phyloP scores from a whole-genome alignment of 1,140 invertebrate species.

The Leptinotarsa lineolata region DNA sequence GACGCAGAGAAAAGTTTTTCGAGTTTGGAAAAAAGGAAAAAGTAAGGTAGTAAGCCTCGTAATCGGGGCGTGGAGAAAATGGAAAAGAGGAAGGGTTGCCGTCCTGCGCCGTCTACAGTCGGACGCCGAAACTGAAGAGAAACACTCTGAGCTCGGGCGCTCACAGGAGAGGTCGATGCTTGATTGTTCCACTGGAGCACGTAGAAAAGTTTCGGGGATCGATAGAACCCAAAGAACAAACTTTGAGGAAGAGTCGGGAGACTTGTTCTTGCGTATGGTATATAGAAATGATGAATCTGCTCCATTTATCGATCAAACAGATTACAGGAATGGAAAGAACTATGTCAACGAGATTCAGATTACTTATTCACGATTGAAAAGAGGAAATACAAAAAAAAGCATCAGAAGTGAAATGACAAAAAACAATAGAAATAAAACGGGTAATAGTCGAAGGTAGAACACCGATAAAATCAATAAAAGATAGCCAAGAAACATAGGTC shows the following conservation, averaged over 20 bases:
- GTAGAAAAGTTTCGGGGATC: not conserved
- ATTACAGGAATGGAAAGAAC: not conserved
- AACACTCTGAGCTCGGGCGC: not conserved
- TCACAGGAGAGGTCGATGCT: not conserved
- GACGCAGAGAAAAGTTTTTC: constrained; percentile 10
- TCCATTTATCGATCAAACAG: not conserved
- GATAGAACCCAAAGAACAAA: not conserved
- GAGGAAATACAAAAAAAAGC: too few relatives aligned
- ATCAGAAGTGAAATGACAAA: too few relatives aligned
- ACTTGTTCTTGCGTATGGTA: not conserved
- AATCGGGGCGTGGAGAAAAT: constrained; percentile 46
- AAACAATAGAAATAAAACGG: too few relatives aligned
- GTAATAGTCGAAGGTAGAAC: too few relatives aligned
- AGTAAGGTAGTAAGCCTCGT: constrained; percentile 50
- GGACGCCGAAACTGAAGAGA: not conserved
- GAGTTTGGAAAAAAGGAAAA: constrained; percentile 41
- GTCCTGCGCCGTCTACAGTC: constrained; percentile 40
- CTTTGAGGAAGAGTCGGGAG: not conserved
- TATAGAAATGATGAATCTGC: too few relatives aligned
- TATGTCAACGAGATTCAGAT: too few relatives aligned
- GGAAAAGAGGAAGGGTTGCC: constrained; percentile 46
- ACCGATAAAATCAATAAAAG: too few relatives aligned
- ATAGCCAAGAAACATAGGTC: too few relatives aligned
- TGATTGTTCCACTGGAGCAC: not conserved
- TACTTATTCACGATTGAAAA: too few relatives aligned